A percentile compares a stretch with the other conserved stretches of the same genome.
Evolutionary conservation across 2,888 invertebrate genomes (phyloP).

Genomic region (Nomada fucata): DNA sequence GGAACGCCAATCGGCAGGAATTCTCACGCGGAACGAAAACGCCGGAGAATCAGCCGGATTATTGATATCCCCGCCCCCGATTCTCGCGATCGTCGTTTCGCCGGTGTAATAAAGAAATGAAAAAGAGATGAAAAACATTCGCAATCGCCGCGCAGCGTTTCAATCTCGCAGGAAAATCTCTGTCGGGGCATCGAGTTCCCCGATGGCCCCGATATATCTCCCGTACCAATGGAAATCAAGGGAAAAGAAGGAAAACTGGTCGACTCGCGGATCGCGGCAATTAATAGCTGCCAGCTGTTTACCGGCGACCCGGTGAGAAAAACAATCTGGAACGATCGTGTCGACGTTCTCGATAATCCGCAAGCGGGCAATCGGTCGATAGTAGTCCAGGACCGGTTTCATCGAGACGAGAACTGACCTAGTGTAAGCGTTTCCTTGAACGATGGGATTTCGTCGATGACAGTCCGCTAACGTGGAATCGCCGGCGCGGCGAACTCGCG

Average conservation of each 20-base stretch:
- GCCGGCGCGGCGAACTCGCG: no score
- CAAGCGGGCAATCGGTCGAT: conserved; percentile 25
- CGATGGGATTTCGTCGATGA: conserved; percentile 22
- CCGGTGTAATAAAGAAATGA: no score
- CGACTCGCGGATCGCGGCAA: conserved; percentile 29
- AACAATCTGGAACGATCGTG: conserved; percentile 42
- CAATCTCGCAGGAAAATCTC: background rate
- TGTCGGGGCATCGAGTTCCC: background rate
- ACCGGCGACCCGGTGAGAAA: conserved; percentile 32
- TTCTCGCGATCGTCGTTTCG: no score
- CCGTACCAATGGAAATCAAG: conserved; percentile 13
- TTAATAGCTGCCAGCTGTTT: conserved; percentile 50
- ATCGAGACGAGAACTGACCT: conserved; percentile 12
- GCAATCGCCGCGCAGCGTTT: background rate
- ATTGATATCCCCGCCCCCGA: no score
- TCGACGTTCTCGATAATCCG: conserved; percentile 24
- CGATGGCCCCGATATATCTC: conserved; percentile 9
- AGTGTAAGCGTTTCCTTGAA: conserved; percentile 22
- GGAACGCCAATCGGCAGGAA: conserved; percentile 2
- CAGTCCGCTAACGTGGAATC: background rate
- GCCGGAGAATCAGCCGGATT: no score
- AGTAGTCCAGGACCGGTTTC: conserved; percentile 29
- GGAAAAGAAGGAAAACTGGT: conserved; percentile 25
- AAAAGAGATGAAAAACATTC: no score
- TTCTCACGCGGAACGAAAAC: conserved; percentile 4